Base-by-base conservation (phyloP, 2,888 invertebrate genomes). In the Chirona hameri region DNA sequence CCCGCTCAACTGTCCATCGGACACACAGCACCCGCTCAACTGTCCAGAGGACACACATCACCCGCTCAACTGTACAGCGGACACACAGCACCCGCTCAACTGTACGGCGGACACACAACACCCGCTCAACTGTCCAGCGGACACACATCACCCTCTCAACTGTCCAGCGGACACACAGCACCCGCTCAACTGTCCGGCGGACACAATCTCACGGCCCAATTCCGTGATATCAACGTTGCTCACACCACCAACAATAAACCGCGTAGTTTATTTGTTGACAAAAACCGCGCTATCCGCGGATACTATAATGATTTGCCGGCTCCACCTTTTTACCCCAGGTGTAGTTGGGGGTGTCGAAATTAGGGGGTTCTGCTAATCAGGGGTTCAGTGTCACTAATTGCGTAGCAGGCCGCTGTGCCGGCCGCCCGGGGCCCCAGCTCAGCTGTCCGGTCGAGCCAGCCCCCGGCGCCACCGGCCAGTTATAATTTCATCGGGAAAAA, bases 401-500 rank as follows among this genome's bases (percentile, higher is more conserved):
- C 72, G 29, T 15, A 15, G 1, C 0, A 29, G 27, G 31, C 31
- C 31, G 7, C 18, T n/a, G 24, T 0, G 18, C 27, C 65, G 14
- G n/a, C n/a, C 0, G 72, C 72, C 72, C 72, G 72, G 31, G 9
- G 72, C 27, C 31, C 15, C 29, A 3, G 31, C 72, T 29, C 72
- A 31, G 72, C 72, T 72, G 72, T 5, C 65, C 65, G n/a, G n/a
- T 27, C 65, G 1, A 3, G 1, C 31, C 31, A 3, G 72, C 72
- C 72, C n/a, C n/a, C 65, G 65, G n/a, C 3, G 31, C 27, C 31
- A 14, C 72, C 3, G 72, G 72, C 31, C 72, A 31, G 72, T 72
- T 72, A 72, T 72, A 72, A 72, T 72, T 72, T 72, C 72, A 29
- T 31, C 72, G 72, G 29, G 72, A 72, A 72, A 72, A 72, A 72